Percentiles rank a stretch among this genome's conserved stretches.
phyloP scores from a whole-genome alignment of 2,888 invertebrate species.

The Globia sparganii region DNA sequence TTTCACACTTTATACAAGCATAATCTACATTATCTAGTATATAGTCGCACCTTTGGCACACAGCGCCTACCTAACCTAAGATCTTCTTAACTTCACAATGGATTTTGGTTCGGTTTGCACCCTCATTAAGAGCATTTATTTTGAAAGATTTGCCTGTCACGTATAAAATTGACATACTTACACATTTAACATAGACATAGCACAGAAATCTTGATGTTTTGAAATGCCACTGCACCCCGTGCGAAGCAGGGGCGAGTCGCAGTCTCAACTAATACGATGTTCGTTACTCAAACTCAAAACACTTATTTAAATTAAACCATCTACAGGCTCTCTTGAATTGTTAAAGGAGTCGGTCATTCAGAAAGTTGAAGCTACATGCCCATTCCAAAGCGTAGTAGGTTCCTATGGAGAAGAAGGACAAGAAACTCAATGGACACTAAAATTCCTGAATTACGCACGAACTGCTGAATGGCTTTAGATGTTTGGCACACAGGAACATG shows the following conservation, averaged over 20 bases:
- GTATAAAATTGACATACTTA: neutral
- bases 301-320: no score
- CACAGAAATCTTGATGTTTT: neutral
- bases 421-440: no score
- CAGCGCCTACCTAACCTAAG: neutral
- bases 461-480: neutral
- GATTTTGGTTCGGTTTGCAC: neutral
- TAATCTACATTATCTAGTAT: neutral
- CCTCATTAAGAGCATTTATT: neutral
- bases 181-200: neutral
- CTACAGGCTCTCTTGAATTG: neutral
- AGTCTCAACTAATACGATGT: no score
- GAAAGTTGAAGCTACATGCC: no score
- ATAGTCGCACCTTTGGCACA: neutral
- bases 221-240: neutral
- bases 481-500: neutral
- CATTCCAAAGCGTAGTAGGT: no score
- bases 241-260: neutral
- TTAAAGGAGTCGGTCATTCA: neutral
- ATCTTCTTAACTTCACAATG: neutral
- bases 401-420: no score
- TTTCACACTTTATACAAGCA: neutral
- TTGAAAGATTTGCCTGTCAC: neutral
- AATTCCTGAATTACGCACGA: neutral
- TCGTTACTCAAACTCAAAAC: no score